Percentiles rank a stretch among this genome's conserved stretches.
These are phyloP conservation scores for Columba janthina DNA, from an alignment of 2,113 vertebrate genomes.

Conservation along the genomic window DNA sequence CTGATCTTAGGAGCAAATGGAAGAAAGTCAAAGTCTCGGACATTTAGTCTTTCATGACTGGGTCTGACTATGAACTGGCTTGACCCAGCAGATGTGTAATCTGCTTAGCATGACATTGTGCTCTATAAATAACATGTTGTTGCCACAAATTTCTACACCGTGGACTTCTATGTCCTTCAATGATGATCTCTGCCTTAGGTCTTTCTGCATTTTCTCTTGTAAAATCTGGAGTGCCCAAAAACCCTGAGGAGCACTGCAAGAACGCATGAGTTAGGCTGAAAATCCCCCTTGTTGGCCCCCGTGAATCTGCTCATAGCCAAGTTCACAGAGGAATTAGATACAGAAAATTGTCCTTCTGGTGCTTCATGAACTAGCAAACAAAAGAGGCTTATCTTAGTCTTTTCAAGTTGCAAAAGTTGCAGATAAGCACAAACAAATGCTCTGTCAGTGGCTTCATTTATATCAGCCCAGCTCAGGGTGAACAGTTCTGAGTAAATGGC, in stretches of 20 bases:
- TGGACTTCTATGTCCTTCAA: not conserved
- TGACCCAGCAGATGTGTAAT: not conserved
- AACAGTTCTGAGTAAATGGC: not conserved
- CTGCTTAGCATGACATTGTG: not conserved
- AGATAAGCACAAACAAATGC: not conserved
- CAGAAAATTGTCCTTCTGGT: not conserved
- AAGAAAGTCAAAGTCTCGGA: not conserved
- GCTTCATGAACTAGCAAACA: not conserved
- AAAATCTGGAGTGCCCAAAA: not conserved
- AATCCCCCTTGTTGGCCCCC: not conserved
- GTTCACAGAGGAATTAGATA: not conserved
- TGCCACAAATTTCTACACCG: not conserved
- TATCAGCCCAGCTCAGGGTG: not conserved
- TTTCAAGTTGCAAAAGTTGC: not conserved
- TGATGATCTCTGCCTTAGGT: not conserved
- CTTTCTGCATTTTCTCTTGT: not conserved
- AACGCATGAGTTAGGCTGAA: not conserved
- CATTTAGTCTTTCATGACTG: not conserved
- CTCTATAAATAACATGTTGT: accelerated
- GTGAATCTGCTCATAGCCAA: not conserved
- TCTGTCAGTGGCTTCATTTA: not conserved
- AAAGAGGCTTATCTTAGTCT: not conserved
- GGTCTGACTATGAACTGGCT: not conserved
- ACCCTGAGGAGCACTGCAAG: not conserved
- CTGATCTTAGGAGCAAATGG: not conserved